phyloP scores from a whole-genome alignment of 2,888 invertebrate genomes.

The Boloria selene region DNA sequence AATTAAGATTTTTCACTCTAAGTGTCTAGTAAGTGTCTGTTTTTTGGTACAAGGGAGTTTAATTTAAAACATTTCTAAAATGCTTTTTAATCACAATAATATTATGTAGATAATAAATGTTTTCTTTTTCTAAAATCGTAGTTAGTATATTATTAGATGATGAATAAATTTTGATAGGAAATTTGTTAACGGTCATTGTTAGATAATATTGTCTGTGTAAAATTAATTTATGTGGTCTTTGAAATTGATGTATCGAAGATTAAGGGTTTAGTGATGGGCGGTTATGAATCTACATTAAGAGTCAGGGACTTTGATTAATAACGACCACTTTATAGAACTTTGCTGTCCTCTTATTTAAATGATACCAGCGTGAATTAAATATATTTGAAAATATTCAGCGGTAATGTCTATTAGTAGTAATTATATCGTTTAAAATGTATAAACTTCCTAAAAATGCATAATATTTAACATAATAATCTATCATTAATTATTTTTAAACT shows the following conservation, averaged over 20 bases:
- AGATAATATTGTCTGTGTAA: constrained; percentile 68
- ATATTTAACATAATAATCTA: too few species aligned
- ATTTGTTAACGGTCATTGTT: constrained; percentile 77
- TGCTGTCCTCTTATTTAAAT: too few species aligned
- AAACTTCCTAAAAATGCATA: too few species aligned
- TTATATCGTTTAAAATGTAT: too few species aligned
- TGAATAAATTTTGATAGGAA: constrained; percentile 65
- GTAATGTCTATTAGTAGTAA: too few species aligned
- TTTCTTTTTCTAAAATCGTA: constrained; percentile 57
- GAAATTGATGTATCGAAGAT: constrained; percentile 64
- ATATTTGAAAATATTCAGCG: too few species aligned
- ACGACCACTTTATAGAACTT: too few species aligned
- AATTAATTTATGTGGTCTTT: constrained; percentile 69
- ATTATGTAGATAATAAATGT: constrained; percentile 56
- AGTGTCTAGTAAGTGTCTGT: constrained; percentile 66
- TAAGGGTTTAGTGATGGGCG: constrained; percentile 11
- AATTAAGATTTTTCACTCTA: constrained; percentile 55
- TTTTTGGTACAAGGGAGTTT: constrained; percentile 74
- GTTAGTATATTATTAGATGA: constrained; percentile 69
- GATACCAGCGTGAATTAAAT: too few species aligned
- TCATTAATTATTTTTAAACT: too few species aligned
- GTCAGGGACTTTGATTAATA: too few species aligned
- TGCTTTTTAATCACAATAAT: constrained; percentile 70
- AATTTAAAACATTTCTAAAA: constrained; percentile 66
- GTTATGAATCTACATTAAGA: constrained; percentile 49